Evolutionary conservation across 2,113 vertebrate species (phyloP), one percentile per base, ranked within the genome.

Genomic region (Variabilichromis moorii): DNA sequence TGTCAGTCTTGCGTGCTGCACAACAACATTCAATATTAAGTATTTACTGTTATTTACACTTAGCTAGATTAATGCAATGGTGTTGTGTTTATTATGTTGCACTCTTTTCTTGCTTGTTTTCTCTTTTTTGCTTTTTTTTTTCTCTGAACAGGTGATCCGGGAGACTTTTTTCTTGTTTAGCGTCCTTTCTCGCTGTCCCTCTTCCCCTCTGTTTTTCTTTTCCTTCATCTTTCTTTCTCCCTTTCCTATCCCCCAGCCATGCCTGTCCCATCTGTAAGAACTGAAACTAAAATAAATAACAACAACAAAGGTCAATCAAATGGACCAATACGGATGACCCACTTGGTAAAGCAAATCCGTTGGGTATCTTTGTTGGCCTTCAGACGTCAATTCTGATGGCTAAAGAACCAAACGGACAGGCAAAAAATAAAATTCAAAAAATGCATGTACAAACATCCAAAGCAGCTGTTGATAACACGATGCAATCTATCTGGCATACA

Each of bases 391-490:
- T 55, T 55, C 54, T 55, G 54, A 55, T 4, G 9, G 3, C 51
- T 53, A 53, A 53, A 53, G 5, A 53, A n/a, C 19, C 50, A 51
- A 51, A 53, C 5, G 5, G 51, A 53, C 51, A 53, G 51, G 51
- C 51, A 11, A 53, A 53, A 53, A 53, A 53, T 0, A 11, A 53
- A 54, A 21, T n/a, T 0, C 0, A n/a, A 19, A 37, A 66, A 66
- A 37, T 21, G 31, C 17, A 37, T 2, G 54, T 26, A 0, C 54
- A 55, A 24, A 5, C 54, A 55, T 55, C 54, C 21, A 55, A 26
- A 55, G 54, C 21, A 24, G 21, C 21, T 26, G 54, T 55, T 55
- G 17, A 51, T 51, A 5, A 51, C 50, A 51, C 4, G 11, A 55
- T 13, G 11, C 21, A 55, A 26, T 13, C 21, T 55, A 55, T 13